Base-by-base conservation (phyloP, 2,888 invertebrate genomes). In the Philopedon plagiatum region DNA sequence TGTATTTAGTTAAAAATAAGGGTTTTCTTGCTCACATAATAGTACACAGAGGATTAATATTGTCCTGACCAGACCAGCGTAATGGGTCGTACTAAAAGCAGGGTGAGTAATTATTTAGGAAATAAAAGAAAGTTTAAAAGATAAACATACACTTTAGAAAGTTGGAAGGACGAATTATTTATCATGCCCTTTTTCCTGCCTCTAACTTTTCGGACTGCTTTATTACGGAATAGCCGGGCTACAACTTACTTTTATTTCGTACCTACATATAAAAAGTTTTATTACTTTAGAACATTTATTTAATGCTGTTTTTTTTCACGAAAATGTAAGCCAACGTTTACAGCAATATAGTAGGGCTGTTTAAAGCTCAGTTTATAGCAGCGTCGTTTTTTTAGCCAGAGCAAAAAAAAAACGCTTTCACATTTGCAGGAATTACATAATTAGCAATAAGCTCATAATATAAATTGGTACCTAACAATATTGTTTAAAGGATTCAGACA, bases 51-150 rank as follows among this genome's bases (percentile, higher is more conserved):
- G n/a, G n/a, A 46, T 46, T 23, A 21, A 46, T 46, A 7, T n/a
- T 9, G 46, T 46, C 5, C 23, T 23, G 46, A 5, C 46, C 23
- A 23, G 1, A n/a, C 23, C n/a, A n/a, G 26, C 51, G 29, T 51
- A 51, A 51, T 51, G 29, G 51, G 15, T 21, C 15, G 15, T 29
- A 29, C 29, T 51, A 51, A 51, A 51, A 15, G 51, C 51, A 26
- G 29, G 29, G 51, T 51, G 29, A 51, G 29, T 51, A 51, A 51
- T n/a, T n/a, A n/a, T 51, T 51, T 29, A 26, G 29, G 26, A 51
- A 51, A 51, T 51, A 51, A 51, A 51, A 51, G 51, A 15, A 8
- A 51, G 51, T 51, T 51, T 15, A 51, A 51, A 51, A 51, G 51
- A 51, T 51, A 51, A 51, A 51, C 51, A 51, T 51, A 51, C 26